Evolutionary conservation across 1,140 invertebrate genomes (phyloP).

Genomic region (Ceratitis capitata): DNA sequence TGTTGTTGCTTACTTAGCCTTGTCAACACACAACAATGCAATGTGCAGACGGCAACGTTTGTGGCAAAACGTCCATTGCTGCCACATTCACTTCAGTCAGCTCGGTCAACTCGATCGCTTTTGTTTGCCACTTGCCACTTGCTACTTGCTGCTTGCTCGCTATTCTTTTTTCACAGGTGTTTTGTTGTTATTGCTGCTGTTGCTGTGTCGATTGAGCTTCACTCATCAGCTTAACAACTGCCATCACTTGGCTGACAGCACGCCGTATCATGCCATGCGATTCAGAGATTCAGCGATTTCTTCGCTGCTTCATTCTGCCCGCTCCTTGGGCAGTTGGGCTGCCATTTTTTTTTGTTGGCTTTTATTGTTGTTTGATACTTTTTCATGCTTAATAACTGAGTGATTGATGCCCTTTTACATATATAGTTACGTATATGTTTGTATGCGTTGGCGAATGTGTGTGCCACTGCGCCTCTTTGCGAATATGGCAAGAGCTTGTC

Average conservation of each 20-base stretch:
- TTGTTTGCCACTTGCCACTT: not conserved
- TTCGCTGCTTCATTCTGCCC: not conserved
- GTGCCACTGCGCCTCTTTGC: not conserved
- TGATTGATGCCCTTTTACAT: conserved; percentile 30
- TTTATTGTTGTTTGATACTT: not conserved
- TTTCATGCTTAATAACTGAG: conserved; percentile 4
- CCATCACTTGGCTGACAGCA: not conserved
- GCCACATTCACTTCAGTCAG: not conserved
- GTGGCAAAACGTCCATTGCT: not conserved
- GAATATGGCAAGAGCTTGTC: conserved; percentile 11
- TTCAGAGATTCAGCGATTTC: not conserved
- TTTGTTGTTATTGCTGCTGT: not conserved
- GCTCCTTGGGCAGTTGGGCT: not conserved
- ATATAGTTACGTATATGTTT: too few relatives aligned
- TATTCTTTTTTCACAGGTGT: not conserved
- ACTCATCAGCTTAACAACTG: not conserved
- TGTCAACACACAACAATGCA: too few relatives aligned
- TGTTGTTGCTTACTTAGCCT: conserved; percentile 18
- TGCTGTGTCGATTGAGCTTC: not conserved
- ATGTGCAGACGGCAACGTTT: too few relatives aligned
- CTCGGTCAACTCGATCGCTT: not conserved
- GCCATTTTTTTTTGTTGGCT: not conserved
- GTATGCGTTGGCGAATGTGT: too few relatives aligned
- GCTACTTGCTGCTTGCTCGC: not conserved
- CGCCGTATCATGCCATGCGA: not conserved